Evolutionary conservation across 2,797 vertebrate species (phyloP).

Genomic region (Avahi laniger): DNA sequence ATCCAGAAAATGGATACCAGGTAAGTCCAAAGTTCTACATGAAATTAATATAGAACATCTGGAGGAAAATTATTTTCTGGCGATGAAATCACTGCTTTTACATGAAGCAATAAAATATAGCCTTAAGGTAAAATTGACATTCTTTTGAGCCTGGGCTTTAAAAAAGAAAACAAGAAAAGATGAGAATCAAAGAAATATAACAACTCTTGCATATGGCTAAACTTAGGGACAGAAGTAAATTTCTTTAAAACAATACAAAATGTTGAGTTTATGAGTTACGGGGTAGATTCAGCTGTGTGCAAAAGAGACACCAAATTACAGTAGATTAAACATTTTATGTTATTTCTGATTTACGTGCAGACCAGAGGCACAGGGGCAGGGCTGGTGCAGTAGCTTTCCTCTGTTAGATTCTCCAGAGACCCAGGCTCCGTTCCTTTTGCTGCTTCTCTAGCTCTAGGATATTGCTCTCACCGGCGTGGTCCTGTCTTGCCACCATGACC

Average conservation of each 20-base stretch:
- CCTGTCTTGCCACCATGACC: not conserved
- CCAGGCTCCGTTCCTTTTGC: not conserved
- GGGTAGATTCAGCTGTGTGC: not conserved
- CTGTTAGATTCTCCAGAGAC: not conserved
- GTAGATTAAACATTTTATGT: not conserved
- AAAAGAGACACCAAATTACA: not conserved
- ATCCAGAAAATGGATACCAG: not conserved
- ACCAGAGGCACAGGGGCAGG: not conserved
- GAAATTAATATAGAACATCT: conserved; percentile 37
- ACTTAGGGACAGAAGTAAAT: not conserved
- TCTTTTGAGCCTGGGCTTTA: not conserved
- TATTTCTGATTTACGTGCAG: not conserved
- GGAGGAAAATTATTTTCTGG: not conserved
- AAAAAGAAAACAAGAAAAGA: not conserved
- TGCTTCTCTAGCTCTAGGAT: not conserved
- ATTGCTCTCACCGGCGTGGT: not conserved
- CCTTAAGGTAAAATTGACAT: not conserved
- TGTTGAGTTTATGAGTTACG: not conserved
- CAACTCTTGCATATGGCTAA: not conserved
- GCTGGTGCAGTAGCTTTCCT: not conserved
- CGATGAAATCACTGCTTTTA: not conserved
- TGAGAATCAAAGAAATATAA: not conserved
- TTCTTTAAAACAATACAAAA: not conserved
- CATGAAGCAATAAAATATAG: not conserved
- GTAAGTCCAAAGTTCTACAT: conserved; percentile 1